These are phyloP conservation scores for Zenarchopterus dispar DNA, from an alignment of 2,797 vertebrate species.

Conservation along the genomic window DNA sequence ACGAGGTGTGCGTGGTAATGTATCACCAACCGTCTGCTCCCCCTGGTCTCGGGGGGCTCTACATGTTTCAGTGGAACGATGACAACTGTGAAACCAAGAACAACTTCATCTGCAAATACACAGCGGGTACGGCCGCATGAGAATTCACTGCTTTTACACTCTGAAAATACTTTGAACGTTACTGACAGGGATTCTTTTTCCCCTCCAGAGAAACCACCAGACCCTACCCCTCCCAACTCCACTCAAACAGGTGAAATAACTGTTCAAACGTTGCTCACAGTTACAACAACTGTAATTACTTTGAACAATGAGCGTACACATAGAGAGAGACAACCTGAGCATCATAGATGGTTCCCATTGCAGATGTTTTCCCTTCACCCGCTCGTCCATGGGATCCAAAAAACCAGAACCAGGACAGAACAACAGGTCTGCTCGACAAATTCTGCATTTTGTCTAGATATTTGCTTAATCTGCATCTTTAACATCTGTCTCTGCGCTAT, in stretches of 20 bases:
- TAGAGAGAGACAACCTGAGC: not conserved
- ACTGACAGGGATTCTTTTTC: conserved; percentile 9
- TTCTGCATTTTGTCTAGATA: not conserved
- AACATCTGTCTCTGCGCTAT: conserved; percentile 11
- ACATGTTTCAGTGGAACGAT: conserved; percentile 97
- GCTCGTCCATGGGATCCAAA: conserved; percentile 69
- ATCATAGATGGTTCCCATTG: conserved; percentile 22
- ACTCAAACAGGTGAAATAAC: conserved; percentile 70
- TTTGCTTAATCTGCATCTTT: conserved; percentile 15
- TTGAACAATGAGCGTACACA: not conserved
- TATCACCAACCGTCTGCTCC: conserved; percentile 96
- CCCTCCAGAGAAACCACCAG: conserved; percentile 66
- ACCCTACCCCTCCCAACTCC: conserved; percentile 63
- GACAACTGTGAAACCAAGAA: conserved; percentile 96
- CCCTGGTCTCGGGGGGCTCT: conserved; percentile 83
- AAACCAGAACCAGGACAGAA: conserved; percentile 59
- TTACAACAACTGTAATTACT: not conserved
- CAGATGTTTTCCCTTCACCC: conserved; percentile 69
- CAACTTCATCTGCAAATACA: conserved; percentile 98
- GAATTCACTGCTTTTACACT: not conserved
- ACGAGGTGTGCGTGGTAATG: conserved; percentile 95
- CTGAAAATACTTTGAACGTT: not conserved
- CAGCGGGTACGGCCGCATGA: conserved; percentile 78
- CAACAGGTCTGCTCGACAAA: conserved; percentile 52
- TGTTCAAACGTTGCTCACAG: not conserved